A percentile compares a stretch with the other conserved stretches of the same genome.
Evolutionary conservation across 2,888 invertebrate species (phyloP).

Genomic region (Podabrus alpinus): DNA sequence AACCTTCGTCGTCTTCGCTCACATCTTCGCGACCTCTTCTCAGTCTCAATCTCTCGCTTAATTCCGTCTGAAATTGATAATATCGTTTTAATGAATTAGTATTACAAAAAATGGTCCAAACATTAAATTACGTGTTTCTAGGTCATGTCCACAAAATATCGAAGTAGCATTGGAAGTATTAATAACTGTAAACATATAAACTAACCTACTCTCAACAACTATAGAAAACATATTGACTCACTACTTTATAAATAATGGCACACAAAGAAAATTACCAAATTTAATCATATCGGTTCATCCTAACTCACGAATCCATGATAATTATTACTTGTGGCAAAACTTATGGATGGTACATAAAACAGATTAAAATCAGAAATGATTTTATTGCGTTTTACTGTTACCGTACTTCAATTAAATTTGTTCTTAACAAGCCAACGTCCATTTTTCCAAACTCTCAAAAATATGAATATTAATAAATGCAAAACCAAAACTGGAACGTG

Average conservation of each 20-base stretch:
- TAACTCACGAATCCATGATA: conserved; percentile 3
- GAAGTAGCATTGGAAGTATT: conserved; percentile 7
- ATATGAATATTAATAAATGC: not conserved
- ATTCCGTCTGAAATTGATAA: conserved; percentile 67
- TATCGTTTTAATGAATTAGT: not conserved
- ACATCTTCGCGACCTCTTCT: conserved; percentile 71
- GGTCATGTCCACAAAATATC: conserved; percentile 8
- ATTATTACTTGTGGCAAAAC: not conserved
- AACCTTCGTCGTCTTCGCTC: conserved; percentile 73
- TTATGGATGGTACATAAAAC: not conserved
- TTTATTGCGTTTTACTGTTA: not conserved
- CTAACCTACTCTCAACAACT: conserved; percentile 14
- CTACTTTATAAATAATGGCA: conserved; percentile 10
- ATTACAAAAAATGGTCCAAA: conserved; percentile 8
- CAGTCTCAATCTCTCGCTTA: conserved; percentile 71
- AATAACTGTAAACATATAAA: conserved; percentile 14
- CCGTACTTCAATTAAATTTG: not conserved
- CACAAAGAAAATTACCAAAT: conserved; percentile 7
- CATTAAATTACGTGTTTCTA: conserved; percentile 8
- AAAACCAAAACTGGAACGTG: not conserved
- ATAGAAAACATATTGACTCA: conserved; percentile 20
- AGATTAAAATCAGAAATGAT: not conserved
- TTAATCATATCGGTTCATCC: conserved; percentile 3
- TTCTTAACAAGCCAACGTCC: not conserved
- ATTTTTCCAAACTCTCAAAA: not conserved